Base-by-base conservation (phyloP, 2,888 invertebrate genomes). In the Drosophila testacea region DNA sequence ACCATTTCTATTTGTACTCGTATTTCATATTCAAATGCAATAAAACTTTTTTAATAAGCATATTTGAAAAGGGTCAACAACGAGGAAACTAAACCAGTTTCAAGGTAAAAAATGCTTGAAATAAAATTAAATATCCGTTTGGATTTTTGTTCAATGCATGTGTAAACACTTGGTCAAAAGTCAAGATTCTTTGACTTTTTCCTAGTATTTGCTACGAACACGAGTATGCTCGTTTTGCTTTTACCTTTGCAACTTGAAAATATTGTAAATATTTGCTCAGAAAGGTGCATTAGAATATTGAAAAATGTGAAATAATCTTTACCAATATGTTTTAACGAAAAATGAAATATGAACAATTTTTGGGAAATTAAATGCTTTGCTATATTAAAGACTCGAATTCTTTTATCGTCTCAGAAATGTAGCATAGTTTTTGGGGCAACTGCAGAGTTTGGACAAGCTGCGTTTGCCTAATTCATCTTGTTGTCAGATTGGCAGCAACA, bases 401-500 rank as follows among this genome's bases (percentile, higher is more conserved):
- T 22, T 11, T 11, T 13, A 47, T 30, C 4, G 41, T 4, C 9
- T 32, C 4, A 16, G 7, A 32, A 39, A 10, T 47, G 38, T 47
- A 30, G 47, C 28, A 39, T 32, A 7, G 22, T 36, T 13, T 13
- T 11, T 4, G 13, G 27, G 41, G 27, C 22, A 47, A 38, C 16
- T 50, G 62, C 39, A 55, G 50, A 54, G 74, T 69, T 75, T 22
- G 83, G 63, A 71, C 66, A 71, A 78, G 74, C 66, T 77, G 56
- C 55, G 79, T 77, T 73, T 63, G 79, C 71, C 79, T 83, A 76
- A 85, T 85, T 86, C 88, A 85, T 85, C 79, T 86, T 83, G 81
- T 88, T 83, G 89, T 79, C 87, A 75, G 89, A 54, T 66, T 68
- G 89, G 87, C 79, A 81, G 81, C 79, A 76, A 83, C 87, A 83